phyloP scores from a whole-genome alignment of 2,113 vertebrate species.

The Phalacrocorax aristotelis region DNA sequence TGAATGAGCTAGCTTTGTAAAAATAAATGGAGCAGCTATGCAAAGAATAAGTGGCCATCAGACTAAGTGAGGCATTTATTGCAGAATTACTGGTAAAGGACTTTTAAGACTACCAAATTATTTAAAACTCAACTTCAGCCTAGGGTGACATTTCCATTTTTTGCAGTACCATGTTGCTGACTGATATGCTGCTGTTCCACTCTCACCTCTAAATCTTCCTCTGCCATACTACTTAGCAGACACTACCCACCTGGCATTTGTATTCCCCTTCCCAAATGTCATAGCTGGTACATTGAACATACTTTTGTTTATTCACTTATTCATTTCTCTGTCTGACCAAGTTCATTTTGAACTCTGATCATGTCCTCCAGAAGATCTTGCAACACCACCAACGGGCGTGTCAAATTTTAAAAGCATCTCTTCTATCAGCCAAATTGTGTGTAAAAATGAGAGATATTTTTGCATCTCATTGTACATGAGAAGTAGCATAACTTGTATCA shows the following conservation, averaged over 20 bases:
- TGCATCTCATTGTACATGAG: not conserved
- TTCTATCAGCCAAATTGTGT: not conserved
- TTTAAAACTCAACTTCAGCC: not conserved
- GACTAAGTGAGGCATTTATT: not conserved
- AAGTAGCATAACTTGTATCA: not conserved
- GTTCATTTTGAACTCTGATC: not conserved
- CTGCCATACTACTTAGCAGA: not conserved
- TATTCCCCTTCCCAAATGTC: not conserved
- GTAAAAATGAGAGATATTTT: not conserved
- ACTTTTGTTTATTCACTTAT: not conserved
- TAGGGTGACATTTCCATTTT: not conserved
- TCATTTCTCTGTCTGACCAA: not conserved
- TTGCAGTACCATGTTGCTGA: not conserved
- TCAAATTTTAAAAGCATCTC: slow-evolving; percentile 14
- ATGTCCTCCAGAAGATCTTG: not conserved
- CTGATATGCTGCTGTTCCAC: not conserved
- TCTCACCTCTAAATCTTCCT: not conserved
- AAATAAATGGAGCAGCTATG: not conserved
- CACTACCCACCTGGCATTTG: not conserved
- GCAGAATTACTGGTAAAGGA: not conserved
- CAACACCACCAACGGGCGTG: not conserved
- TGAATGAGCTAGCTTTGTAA: not conserved
- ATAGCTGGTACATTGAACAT: not conserved
- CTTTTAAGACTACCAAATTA: not conserved
- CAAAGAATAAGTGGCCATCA: not conserved